These are phyloP conservation scores for Lithophane leautieri DNA, from an alignment of 2,888 invertebrate genomes.

Conservation along the genomic window DNA sequence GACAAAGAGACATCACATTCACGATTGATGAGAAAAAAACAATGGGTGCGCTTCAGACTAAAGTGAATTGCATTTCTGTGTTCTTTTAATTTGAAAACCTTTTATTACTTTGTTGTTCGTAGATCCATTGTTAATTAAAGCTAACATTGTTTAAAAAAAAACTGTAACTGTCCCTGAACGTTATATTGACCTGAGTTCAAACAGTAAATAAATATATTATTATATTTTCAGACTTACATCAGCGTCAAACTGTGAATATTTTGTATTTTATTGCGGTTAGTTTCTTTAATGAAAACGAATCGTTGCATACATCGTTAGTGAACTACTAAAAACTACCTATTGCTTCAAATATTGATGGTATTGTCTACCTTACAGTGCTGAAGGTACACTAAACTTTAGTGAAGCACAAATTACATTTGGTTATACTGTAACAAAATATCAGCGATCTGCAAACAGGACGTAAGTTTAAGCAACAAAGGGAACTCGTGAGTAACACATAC, in stretches of 20 bases:
- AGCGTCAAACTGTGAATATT: background rate
- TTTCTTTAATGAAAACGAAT: background rate
- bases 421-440: constrained; percentile 7
- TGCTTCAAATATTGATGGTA: background rate
- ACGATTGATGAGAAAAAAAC: constrained; percentile 20
- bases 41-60: constrained; percentile 19
- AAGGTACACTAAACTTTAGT: background rate
- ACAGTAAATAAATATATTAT: constrained; percentile 8
- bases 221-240: background rate
- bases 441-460: constrained; percentile 1
- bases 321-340: background rate
- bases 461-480: constrained; percentile 34
- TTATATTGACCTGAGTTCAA: background rate
- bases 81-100: constrained; percentile 46
- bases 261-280: background rate
- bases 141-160: constrained; percentile 11
- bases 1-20: constrained; percentile 9
- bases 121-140: constrained; percentile 37
- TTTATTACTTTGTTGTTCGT: constrained; percentile 20
- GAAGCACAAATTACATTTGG: background rate
- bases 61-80: constrained; percentile 39
- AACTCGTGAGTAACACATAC: constrained; percentile 45
- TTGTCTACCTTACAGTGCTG: too few relatives aligned
- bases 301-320: background rate
- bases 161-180: background rate